Conservation (phyloP, 2,888 invertebrate species). For the Temnothorax rugatulus region DNA sequence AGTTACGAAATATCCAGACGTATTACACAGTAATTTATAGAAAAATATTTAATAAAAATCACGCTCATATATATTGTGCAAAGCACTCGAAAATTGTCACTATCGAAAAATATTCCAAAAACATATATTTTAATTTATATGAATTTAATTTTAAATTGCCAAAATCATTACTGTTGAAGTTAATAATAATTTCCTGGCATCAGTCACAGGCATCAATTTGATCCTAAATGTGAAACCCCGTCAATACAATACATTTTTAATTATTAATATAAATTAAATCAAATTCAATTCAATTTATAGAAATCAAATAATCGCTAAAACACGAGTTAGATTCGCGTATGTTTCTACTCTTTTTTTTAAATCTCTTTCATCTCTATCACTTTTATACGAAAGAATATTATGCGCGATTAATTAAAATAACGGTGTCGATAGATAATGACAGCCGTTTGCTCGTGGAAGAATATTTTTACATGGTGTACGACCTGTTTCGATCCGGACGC, state of each 20-base stretch:
- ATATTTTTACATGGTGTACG: slow-evolving; percentile 33
- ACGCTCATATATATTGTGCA: not conserved
- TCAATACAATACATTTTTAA: not conserved
- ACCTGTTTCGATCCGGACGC: slow-evolving; percentile 35
- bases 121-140: not conserved
- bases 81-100: not conserved
- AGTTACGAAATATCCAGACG: not conserved
- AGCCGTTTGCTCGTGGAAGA: slow-evolving; percentile 23
- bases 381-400: not conserved
- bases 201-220: not conserved
- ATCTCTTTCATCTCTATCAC: not conserved
- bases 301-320: not conserved
- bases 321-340: not conserved
- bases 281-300: not conserved
- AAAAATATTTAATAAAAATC: slow-evolving; percentile 1
- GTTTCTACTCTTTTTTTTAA: not conserved
- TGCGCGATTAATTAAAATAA: slow-evolving; percentile 4
- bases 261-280: not conserved
- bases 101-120: not conserved
- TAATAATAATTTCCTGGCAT: not conserved
- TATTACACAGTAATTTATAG: not conserved
- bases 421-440: not conserved
- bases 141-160: not conserved
- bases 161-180: not conserved
- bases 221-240: not conserved